phyloP scores from a whole-genome alignment of 1,140 invertebrate species.

The Drosophila nannoptera region DNA sequence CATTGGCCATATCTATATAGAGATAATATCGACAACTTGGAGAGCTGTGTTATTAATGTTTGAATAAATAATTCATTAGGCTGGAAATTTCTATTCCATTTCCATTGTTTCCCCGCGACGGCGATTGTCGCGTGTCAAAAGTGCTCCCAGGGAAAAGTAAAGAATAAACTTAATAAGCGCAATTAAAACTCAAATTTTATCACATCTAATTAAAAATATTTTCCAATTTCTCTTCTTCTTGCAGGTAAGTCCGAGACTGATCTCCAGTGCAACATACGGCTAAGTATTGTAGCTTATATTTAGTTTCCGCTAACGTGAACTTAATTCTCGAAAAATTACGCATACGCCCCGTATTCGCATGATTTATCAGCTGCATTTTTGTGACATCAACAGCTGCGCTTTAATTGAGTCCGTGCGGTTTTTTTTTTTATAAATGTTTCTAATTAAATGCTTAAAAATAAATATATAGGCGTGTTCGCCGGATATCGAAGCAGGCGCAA shows the following conservation, averaged over 20 bases:
- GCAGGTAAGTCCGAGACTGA: constrained; percentile 34
- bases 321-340: constrained; percentile 16
- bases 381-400: background rate
- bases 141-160: constrained; percentile 10
- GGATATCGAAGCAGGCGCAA: constrained; percentile 39
- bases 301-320: background rate
- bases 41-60: background rate
- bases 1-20: constrained; percentile 3
- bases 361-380: background rate
- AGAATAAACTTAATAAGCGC: background rate
- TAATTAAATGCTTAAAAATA: constrained; percentile 54
- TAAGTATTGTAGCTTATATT: constrained; percentile 22
- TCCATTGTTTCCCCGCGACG: constrained; percentile 19
- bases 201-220: constrained; percentile 7
- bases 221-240: constrained; percentile 15
- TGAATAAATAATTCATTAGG: constrained; percentile 32
- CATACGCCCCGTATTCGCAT: constrained; percentile 20
- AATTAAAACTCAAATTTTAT: constrained; percentile 12
- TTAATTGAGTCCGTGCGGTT: background rate
- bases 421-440: constrained; percentile 30
- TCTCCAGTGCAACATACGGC: constrained; percentile 8
- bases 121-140: constrained; percentile 43
- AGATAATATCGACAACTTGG: background rate
- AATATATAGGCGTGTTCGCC: constrained; percentile 36
- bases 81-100: background rate